A percentile compares a stretch with the other conserved stretches of the same genome.
phyloP scores from a whole-genome alignment of 2,113 vertebrate genomes.

The Eulemur macaco region DNA sequence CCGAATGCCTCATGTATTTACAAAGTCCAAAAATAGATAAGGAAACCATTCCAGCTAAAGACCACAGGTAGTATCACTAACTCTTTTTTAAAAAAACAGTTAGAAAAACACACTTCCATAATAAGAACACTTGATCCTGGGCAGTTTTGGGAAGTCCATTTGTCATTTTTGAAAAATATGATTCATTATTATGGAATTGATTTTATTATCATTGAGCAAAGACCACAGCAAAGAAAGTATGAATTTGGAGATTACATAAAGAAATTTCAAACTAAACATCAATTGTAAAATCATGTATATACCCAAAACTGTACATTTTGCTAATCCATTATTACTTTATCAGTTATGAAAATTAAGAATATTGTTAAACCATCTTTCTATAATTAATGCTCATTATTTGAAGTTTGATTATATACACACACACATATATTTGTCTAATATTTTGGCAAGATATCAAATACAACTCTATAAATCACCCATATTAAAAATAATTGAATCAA shows the following conservation, averaged over 20 bases:
- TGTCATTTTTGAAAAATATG: conserved; percentile 1
- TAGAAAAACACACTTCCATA: not conserved
- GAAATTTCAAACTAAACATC: not conserved
- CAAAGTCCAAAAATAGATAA: conserved; percentile 1
- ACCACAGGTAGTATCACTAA: not conserved
- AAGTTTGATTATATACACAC: conserved; percentile 38
- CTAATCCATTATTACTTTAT: conserved; percentile 21
- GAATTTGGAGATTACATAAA: conserved; percentile 21
- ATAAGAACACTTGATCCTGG: not conserved
- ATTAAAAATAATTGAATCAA: conserved; percentile 27
- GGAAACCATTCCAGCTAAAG: not conserved
- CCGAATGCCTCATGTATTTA: not conserved
- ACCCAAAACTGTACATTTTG: conserved; percentile 37
- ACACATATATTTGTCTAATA: not conserved
- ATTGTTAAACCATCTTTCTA: conserved; percentile 41
- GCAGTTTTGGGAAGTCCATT: not conserved
- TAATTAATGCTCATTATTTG: conserved; percentile 37
- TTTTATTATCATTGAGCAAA: conserved; percentile 29
- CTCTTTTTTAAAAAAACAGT: not conserved
- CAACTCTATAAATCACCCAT: not conserved
- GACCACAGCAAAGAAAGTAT: not conserved
- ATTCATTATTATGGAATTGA: not conserved
- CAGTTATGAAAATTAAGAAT: conserved; percentile 10
- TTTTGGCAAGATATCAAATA: conserved; percentile 30
- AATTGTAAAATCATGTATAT: conserved; percentile 10